Evolutionary conservation across 2,888 invertebrate species (phyloP), one percentile per base, ranked within the genome.

Genomic region (Dascillus cervinus): DNA sequence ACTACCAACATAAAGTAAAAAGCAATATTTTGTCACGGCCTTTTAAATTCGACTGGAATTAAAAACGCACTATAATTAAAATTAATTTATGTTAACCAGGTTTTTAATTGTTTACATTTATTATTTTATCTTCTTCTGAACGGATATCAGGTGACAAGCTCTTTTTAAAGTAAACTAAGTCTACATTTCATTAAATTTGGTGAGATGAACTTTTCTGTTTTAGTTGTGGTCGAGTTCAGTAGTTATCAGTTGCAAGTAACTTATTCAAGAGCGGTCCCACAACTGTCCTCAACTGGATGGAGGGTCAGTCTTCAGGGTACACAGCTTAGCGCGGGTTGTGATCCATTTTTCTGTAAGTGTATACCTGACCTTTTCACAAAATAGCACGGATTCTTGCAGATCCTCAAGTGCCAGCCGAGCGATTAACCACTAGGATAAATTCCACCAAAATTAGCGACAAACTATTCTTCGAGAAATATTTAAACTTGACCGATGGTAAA

Each of bases 241-340:
- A 19, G 20, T 13, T 24, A 41, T 26, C 33, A 31, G 31, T 29
- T 48, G 15, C 28, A 37, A 13, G 43, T 47, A 19, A 29, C 39
- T 15, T 48, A 46, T 26, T 38, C 37, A 35, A 33, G 42, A 23
- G 31, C 37, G 13, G 26, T 27, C 22, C 26, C 21, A 30, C 19
- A 22, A 15, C 34, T 32, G 11, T 22, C 14, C 22, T 26, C 29
- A 29, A 33, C 34, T n/a, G 42, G 45, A 11, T 32, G 43, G 22
- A 45, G 39, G 34, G 30, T 47, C 30, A 42, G 41, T 22, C 15
- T 47, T 22, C 34, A 24, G 24, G 47, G 45, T 19, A 20, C 24
- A 27, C 47, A 47, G 37, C 34, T 42, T 22, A 41, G 29, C 24
- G 28, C 14, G 13, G 38, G 38, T 35, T 47, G 46, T 34, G 33